Evolutionary conservation across 1,140 invertebrate species (phyloP), one percentile per base, ranked within the genome.

Genomic region (Temnothorax longispinosus): DNA sequence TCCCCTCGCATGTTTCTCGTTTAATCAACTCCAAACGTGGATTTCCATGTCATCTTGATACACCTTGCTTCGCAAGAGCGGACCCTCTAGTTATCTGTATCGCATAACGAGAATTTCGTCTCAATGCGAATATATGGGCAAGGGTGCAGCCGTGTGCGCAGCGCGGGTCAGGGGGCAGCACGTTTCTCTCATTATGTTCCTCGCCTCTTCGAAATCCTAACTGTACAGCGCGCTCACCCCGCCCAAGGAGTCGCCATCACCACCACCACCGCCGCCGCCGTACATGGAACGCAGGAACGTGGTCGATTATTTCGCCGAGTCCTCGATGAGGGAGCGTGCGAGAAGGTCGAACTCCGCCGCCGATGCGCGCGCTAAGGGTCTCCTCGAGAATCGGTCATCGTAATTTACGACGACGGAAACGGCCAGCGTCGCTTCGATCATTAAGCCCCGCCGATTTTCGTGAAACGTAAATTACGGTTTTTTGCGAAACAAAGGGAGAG

Each of bases 121-220:
- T 54, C 62, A 38, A 76, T 67, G 69, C 52, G 60, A 87, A 88
- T 78, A 80, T 80, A 78, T 58, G 77, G 15, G 71, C 67, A 65
- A 81, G 80, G 60, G 41, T 77, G 58, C 69, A 76, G 82, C 50
- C 82, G 74, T 65, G 77, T 15, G 50, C 84, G 78, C 87, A 86
- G 90, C 87, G 87, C 87, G 87, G 92, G 91, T 90, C 91, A 92
- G 84, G 88, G 92, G 93, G 90, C 92, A 93, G 91, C 93, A 93
- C 92, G 93, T 93, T 93, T 91, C 93, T 91, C 91, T 93, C 93
- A 93, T 93, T 93, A 93, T 92, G 90, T 91, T 88, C 86, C 54
- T 89, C 87, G 74, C 76, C 87, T 92, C 86, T 86, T 92, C 89
- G 91, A 93, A 93, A 92, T 92, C 87, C 93, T 93, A 93, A 93